Evolutionary conservation across 2,797 vertebrate species (phyloP).

Genomic region (Pangasius mekongensis): DNA sequence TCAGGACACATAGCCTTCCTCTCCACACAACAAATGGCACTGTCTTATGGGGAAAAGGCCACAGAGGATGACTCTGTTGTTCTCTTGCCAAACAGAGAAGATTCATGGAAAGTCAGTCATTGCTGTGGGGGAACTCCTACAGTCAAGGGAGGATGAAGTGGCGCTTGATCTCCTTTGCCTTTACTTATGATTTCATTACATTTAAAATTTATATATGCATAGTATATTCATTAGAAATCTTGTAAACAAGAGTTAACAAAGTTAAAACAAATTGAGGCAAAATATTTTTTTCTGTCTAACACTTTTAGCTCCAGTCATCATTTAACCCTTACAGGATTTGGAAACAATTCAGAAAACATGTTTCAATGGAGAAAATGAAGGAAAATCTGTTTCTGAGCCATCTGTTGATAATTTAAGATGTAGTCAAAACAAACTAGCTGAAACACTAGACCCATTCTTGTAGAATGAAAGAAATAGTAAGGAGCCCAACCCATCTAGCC

Average conservation of each 20-base stretch:
- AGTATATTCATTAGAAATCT: neutral
- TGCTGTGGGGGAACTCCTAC: conserved; percentile 52
- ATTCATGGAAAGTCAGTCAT: conserved; percentile 60
- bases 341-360: neutral
- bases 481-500: conserved; percentile 30
- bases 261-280: neutral
- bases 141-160: conserved; percentile 53
- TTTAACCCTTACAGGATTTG: conserved; percentile 33
- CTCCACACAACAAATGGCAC: conserved; percentile 24
- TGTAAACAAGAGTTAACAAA: neutral
- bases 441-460: conserved; percentile 48
- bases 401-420: conserved; percentile 51
- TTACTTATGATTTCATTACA: neutral
- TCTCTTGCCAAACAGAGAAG: conserved; percentile 52
- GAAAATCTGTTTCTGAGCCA: conserved; percentile 34
- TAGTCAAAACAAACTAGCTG: conserved; percentile 39
- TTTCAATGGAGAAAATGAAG: conserved; percentile 22
- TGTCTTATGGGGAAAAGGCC: conserved; percentile 24
- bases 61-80: conserved; percentile 48
- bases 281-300: neutral
- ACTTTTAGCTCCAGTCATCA: neutral
- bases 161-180: conserved; percentile 15
- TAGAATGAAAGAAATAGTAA: conserved; percentile 46
- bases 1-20: neutral
- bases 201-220: neutral